A percentile compares a stretch with the other conserved stretches of the same genome.
phyloP scores from a whole-genome alignment of 2,797 vertebrate genomes.

The Liparis tanakae region DNA sequence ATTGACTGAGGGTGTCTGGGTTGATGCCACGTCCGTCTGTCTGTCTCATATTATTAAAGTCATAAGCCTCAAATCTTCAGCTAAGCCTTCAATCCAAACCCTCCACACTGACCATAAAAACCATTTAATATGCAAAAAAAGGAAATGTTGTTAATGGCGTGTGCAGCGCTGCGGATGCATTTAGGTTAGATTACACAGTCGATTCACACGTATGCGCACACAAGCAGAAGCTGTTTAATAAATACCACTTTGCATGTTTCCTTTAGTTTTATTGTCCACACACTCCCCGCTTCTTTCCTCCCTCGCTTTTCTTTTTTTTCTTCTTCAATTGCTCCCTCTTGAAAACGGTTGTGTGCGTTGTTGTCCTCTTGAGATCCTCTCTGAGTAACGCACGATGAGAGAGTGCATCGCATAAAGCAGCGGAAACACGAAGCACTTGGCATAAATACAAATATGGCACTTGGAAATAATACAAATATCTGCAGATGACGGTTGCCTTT shows the following conservation, averaged over 20 bases:
- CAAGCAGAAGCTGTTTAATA: neutral
- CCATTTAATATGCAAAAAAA: neutral
- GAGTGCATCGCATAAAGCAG: slow-evolving; percentile 7
- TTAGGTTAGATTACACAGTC: neutral
- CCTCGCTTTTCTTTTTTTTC: neutral
- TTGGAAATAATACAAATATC: slow-evolving; percentile 23
- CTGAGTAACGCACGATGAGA: neutral
- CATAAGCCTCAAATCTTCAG: slow-evolving; percentile 28
- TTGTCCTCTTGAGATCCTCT: slow-evolving; percentile 38
- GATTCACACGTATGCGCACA: neutral
- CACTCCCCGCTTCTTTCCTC: neutral
- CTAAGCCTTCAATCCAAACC: slow-evolving; percentile 15
- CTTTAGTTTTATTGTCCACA: slow-evolving; percentile 19
- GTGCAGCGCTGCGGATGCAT: neutral
- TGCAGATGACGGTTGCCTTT: neutral
- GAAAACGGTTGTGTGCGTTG: slow-evolving; percentile 33
- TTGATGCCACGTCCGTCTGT: slow-evolving; percentile 4
- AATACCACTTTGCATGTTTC: slow-evolving; percentile 8
- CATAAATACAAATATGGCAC: slow-evolving; percentile 6
- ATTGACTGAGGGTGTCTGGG: slow-evolving; percentile 13
- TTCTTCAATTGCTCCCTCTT: slow-evolving; percentile 20
- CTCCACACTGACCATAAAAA: slow-evolving; percentile 3
- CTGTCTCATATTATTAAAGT: slow-evolving; percentile 30
- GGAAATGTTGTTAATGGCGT: slow-evolving; percentile 6
- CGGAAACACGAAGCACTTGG: neutral